phyloP scores from a whole-genome alignment of 2,113 vertebrate genomes.

The Thermophis baileyi region DNA sequence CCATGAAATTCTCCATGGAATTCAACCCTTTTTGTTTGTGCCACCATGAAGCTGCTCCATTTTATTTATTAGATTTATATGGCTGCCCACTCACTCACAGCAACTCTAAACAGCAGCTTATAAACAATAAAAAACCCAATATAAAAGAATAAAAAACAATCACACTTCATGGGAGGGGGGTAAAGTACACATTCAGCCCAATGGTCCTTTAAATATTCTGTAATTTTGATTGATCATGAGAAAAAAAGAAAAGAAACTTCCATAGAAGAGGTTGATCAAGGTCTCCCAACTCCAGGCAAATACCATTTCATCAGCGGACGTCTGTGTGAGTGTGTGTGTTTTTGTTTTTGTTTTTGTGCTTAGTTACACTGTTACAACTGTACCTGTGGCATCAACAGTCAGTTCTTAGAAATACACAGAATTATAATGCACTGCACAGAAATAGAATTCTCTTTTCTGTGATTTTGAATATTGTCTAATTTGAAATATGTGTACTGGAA shows the following conservation, averaged over 20 bases:
- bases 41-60: not conserved
- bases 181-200: not conserved
- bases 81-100: too few species aligned
- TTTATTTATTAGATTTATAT: too few species aligned
- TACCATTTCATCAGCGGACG: not conserved
- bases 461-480: not conserved
- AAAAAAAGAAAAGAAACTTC: not conserved
- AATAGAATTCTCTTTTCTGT: not conserved
- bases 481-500: not conserved
- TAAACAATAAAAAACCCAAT: too few species aligned
- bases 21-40: not conserved
- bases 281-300: not conserved
- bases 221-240: not conserved
- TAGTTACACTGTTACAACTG: not conserved
- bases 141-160: too few species aligned
- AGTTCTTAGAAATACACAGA: too few species aligned
- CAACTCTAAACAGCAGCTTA: too few species aligned
- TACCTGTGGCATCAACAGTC: not conserved
- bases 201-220: not conserved
- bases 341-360: too few species aligned
- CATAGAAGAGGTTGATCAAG: not conserved
- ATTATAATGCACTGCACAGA: not conserved
- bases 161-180: not conserved
- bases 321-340: too few species aligned
- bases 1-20: not conserved